Base-by-base conservation (phyloP, 1,140 invertebrate genomes). In the Pararge aegeria region DNA sequence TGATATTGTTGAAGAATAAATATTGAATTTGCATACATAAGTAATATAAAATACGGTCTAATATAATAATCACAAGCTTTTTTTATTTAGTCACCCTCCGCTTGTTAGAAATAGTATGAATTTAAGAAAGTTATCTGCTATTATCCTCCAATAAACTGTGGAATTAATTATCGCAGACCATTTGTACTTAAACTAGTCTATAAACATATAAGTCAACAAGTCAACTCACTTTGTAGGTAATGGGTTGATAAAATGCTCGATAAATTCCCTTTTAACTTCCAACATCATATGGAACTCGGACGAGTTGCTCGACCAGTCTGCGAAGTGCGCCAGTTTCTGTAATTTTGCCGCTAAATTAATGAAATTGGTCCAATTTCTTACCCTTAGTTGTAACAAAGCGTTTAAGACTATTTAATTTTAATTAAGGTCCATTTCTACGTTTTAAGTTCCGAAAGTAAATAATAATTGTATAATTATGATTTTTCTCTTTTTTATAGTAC, bases 221-320 rank as follows among this genome's bases (percentile, higher is more conserved):
- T 73, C 30, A 29, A 89, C 88, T 86, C 68, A 90, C 89, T 88
- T 90, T 55, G 73, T 40, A 2, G 90, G 89, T 55, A 91, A 75
- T 19, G 91, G 89, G 65, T 85, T 80, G 74, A 94, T 91, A 78
- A 94, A 94, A 61, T 92, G 91, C 59, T 93, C 91, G 13, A 94
- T 90, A 75, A 94, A 94, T 67, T 94, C 94, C 29, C 90, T 85
- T 71, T 94, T 93, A 29, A 94, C 92, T 78, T 94, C 92, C 46
- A 93, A 87, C 30, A 94, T 80, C 55, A 93, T 93, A 77, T 93
- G 92, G 76, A 93, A 94, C 75, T 95, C 94, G 9, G 93, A 91
- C 19, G 93, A 93, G 76, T 94, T 93, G 56, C 83, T 90, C 29
- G 93, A 94, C 94, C 94, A 95, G 70, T 94, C 94, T 24, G 94